phyloP scores from a whole-genome alignment of 2,888 invertebrate genomes.

The Orchestes rusci region DNA sequence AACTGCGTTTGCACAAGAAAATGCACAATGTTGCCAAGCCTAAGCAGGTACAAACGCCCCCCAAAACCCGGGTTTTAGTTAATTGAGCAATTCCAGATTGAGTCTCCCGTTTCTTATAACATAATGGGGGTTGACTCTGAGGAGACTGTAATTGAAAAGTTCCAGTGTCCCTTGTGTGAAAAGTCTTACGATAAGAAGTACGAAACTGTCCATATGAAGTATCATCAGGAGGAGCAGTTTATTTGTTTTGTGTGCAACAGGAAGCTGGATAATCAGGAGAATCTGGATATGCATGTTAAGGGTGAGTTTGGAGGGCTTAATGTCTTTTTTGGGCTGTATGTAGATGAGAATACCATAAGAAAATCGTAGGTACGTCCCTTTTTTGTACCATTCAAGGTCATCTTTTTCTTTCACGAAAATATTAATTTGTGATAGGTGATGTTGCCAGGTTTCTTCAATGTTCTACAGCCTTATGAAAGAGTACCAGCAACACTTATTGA shows the following conservation, averaged over 20 bases:
- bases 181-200: constrained; percentile 47
- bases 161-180: constrained; percentile 46
- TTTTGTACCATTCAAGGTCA: too few species aligned
- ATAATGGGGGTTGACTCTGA: constrained; percentile 25
- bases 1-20: constrained; percentile 59
- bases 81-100: constrained; percentile 33
- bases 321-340: not conserved
- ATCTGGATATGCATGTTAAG: constrained; percentile 65
- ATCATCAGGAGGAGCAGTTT: constrained; percentile 53
- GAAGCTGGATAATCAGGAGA: constrained; percentile 58
- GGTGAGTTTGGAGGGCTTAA: constrained; percentile 8
- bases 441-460: too few species aligned
- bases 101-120: constrained; percentile 46
- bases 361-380: too few species aligned
- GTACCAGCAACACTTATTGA: too few species aligned
- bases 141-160: constrained; percentile 34
- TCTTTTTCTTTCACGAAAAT: too few species aligned
- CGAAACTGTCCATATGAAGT: constrained; percentile 57
- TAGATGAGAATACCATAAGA: too few species aligned
- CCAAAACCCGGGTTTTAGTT: not conserved
- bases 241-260: constrained; percentile 65
- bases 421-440: too few species aligned
- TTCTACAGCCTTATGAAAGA: too few species aligned
- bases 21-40: constrained; percentile 66
- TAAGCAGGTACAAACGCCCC: constrained; percentile 33